These are phyloP conservation scores for Drosophila athabasca DNA, from an alignment of 1,140 invertebrate genomes.

Conservation along the genomic window DNA sequence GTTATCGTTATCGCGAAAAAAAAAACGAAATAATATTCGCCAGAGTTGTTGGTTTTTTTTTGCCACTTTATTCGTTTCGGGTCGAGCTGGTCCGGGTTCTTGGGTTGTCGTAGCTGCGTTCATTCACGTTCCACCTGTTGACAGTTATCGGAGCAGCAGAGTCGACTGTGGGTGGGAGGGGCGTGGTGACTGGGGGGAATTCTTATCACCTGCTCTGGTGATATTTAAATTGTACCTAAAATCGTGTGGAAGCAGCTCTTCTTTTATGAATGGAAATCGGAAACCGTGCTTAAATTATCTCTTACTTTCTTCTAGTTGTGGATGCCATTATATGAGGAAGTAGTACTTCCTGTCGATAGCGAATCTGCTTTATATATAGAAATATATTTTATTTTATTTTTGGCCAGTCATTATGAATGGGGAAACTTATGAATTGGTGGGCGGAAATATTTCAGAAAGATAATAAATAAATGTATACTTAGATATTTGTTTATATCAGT, in stretches of 20 bases:
- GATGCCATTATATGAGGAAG: constrained; percentile 14
- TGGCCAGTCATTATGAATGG: too few species aligned
- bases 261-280: constrained; percentile 58
- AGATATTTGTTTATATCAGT: too few species aligned
- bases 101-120: constrained; percentile 58
- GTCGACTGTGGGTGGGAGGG: background rate
- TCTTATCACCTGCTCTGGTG: constrained; percentile 49
- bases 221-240: constrained; percentile 50
- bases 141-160: constrained; percentile 24
- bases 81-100: constrained; percentile 12
- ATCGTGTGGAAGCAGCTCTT: constrained; percentile 10
- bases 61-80: constrained; percentile 29
- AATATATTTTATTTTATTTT: too few species aligned
- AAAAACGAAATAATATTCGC: constrained; percentile 12
- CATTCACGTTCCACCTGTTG: constrained; percentile 74
- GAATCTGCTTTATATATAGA: too few species aligned
- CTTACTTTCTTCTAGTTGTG: background rate
- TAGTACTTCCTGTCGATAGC: constrained; percentile 5
- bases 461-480: too few species aligned
- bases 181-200: background rate
- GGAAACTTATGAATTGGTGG: too few species aligned
- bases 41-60: constrained; percentile 5
- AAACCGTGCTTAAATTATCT: constrained; percentile 35
- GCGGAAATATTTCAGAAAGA: too few species aligned
- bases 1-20: constrained; percentile 39